Base-by-base conservation (phyloP, 2,888 invertebrate species). In the Synanthedon andrenaeformis region DNA sequence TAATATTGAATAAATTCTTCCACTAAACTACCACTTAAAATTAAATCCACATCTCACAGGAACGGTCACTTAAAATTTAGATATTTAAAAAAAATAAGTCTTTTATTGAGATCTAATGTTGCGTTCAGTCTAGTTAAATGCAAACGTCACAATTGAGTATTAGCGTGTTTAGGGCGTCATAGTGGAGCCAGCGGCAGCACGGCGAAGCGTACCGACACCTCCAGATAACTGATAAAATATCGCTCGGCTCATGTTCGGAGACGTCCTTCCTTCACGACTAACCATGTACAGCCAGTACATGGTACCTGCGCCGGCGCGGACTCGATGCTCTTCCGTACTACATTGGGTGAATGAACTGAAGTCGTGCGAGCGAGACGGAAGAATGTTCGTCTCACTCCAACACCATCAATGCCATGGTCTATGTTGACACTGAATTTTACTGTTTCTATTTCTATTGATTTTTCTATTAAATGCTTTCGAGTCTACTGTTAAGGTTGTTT, bases 91-190 rank as follows among this genome's bases (percentile, higher is more conserved):
- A 74, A 79, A 80, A 66, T 80, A 79, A 87, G 87, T 86, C 87
- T 87, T 86, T 72, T 77, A 66, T 79, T 87, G 86, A 87, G 87
- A 87, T 87, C 87, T 82, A 35, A 76, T 64, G 86, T 86, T 86
- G 72, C 85, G 74, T 79, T 85, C 87, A 87, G 86, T 87, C 86
- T 81, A 77, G 67, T 69, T 77, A 78, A 79, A 79, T 79, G 79
- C 76, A 78, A 75, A 68, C 62, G 69, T 74, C 72, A 76, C 71
- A 65, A 35, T 35, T 10, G 66, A 62, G 69, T 74, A 71, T 74
- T 67, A 67, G 51, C 51, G 55, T 68, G 72, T 70, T 23, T 76
- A 81, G 65, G 76, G 75, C 71, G 72, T 72, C 81, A 80, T 79
- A 63, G 62, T 74, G 64, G 73, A 72, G 76, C 73, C 74, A 61